Conservation (phyloP, 2,888 invertebrate genomes). For the Pediacus dermestoides region DNA sequence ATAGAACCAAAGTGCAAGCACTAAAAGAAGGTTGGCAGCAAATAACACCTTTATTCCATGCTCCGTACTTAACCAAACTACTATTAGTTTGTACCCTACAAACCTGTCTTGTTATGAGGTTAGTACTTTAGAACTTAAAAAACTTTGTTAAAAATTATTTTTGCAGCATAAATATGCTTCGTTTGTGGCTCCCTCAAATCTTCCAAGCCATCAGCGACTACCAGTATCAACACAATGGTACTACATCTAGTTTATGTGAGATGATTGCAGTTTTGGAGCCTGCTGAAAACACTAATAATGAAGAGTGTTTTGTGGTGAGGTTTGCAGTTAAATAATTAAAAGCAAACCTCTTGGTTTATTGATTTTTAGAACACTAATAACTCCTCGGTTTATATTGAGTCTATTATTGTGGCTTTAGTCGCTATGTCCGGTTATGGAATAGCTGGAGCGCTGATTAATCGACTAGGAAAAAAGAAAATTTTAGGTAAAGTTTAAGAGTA, state of each 20-base stretch:
- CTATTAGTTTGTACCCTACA: conserved; percentile 61
- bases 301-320: conserved; percentile 29
- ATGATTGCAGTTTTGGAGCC: conserved; percentile 50
- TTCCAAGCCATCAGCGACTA: conserved; percentile 63
- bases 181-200: conserved; percentile 82
- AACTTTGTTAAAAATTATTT: too few relatives aligned
- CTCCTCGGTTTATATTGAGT: conserved; percentile 61
- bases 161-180: conserved; percentile 64
- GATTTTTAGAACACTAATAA: conserved; percentile 36
- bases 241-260: conserved; percentile 48
- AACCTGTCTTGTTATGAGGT: conserved; percentile 63
- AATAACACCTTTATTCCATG: conserved; percentile 60
- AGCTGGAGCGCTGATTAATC: conserved; percentile 55
- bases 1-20: conserved; percentile 46
- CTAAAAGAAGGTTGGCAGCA: conserved; percentile 59
- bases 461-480: conserved; percentile 54
- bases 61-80: conserved; percentile 59
- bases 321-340: neutral
- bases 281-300: conserved; percentile 13
- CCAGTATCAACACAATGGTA: conserved; percentile 28
- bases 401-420: conserved; percentile 62
- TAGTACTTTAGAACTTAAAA: conserved; percentile 33
- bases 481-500: conserved; percentile 49
- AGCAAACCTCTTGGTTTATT: neutral
- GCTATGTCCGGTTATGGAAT: conserved; percentile 62